phyloP scores from a whole-genome alignment of 37 sponge, comb jelly and placozoan genomes.

The Chondrosia reniformis region DNA sequence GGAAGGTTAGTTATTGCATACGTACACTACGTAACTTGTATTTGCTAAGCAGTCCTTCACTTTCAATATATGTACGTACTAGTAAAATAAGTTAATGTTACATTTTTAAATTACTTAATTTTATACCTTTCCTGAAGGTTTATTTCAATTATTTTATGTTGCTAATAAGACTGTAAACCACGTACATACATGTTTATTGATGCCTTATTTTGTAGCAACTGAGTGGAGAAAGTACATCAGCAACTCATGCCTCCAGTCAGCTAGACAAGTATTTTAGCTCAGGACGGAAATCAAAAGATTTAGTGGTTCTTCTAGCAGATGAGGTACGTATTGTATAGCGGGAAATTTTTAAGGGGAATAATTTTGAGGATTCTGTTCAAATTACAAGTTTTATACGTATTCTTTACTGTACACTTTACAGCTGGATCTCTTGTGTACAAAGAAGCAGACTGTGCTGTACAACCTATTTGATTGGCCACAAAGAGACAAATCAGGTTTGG shows the following conservation, averaged over 20 bases:
- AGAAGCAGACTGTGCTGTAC: conserved; percentile 93
- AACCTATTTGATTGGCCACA: conserved; percentile 97
- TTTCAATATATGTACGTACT: too few relatives aligned
- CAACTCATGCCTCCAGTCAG: conserved; percentile 56
- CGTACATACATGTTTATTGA: too few relatives aligned
- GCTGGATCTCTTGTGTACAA: conserved; percentile 92
- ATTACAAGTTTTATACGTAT: neutral
- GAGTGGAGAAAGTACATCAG: conserved; percentile 63
- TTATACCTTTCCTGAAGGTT: too few relatives aligned
- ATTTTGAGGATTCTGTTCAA: too few relatives aligned
- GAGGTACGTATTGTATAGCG: conserved; percentile 77
- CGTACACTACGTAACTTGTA: too few relatives aligned
- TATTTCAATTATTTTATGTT: too few relatives aligned
- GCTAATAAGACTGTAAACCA: too few relatives aligned
- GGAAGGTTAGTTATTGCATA: neutral
- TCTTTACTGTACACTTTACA: conserved; percentile 3
- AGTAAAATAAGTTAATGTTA: too few relatives aligned
- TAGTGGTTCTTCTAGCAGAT: conserved; percentile 83
- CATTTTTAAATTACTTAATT: too few relatives aligned
- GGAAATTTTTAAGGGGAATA: too few relatives aligned
- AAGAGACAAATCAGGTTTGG: conserved; percentile 52
- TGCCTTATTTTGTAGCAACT: too few relatives aligned
- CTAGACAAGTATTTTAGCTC: conserved; percentile 64
- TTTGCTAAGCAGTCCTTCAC: too few relatives aligned
- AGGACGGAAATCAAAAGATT: neutral